phyloP scores from a whole-genome alignment of 2,113 vertebrate genomes.

The Manacus vitellinus region DNA sequence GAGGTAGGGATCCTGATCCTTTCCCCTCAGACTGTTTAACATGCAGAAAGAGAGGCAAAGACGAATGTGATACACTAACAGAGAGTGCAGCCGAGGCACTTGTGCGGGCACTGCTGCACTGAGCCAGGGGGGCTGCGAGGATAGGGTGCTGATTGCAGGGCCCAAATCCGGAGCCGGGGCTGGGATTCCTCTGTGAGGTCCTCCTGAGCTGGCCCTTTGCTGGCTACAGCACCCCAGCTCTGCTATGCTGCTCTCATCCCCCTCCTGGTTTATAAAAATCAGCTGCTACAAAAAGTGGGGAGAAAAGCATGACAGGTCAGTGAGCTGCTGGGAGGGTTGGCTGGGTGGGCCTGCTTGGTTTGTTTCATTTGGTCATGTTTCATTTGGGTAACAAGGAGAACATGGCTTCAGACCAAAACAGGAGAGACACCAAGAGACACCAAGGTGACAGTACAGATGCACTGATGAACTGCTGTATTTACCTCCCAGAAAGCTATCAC shows the following conservation, averaged over 20 bases:
- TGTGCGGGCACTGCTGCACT: neutral
- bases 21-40: neutral
- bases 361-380: neutral
- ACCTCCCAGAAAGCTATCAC: neutral
- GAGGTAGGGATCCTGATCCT: neutral
- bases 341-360: neutral
- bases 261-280: neutral
- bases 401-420: neutral
- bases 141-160: accelerated
- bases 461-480: neutral
- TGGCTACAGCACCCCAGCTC: accelerated
- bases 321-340: accelerated
- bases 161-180: neutral
- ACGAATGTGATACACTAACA: neutral
- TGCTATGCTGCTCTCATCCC: neutral
- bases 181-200: accelerated
- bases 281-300: neutral
- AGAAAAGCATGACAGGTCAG: neutral
- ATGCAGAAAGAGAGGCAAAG: neutral
- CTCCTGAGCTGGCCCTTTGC: neutral
- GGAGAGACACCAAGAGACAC: neutral
- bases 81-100: neutral
- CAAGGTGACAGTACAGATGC: neutral
- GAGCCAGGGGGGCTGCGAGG: accelerated
- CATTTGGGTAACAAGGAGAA: neutral